Conservation (phyloP, 92 coral and sea anemone species). For the Epizoanthus ramosus region DNA sequence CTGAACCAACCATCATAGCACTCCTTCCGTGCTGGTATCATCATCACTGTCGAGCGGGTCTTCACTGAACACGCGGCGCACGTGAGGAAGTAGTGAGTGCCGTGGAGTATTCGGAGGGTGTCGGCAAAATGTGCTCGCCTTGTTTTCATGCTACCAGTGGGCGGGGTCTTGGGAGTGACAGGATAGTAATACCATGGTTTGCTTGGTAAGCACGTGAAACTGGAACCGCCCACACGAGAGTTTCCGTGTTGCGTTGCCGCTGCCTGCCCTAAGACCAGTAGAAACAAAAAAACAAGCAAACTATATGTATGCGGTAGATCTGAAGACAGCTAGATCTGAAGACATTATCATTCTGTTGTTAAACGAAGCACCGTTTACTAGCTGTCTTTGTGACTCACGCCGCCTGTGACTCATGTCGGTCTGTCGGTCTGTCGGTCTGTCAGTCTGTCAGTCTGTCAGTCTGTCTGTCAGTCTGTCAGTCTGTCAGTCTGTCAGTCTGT, state of each 20-base stretch:
- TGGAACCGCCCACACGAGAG: slow-evolving; percentile 72
- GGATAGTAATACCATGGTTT: slow-evolving; percentile 86
- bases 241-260: slow-evolving; percentile 72
- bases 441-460: too few species aligned
- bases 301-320: too few species aligned
- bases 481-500: too few species aligned
- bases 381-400: too few species aligned
- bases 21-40: slow-evolving; percentile 88
- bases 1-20: slow-evolving; percentile 85
- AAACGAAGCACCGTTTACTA: too few species aligned
- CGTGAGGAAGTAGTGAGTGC: slow-evolving; percentile 66
- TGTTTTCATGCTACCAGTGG: slow-evolving; percentile 27
- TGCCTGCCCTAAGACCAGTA: slow-evolving; percentile 66
- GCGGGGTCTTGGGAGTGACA: slow-evolving; percentile 54
- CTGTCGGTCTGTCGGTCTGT: too few species aligned
- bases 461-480: too few species aligned
- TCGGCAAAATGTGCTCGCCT: slow-evolving; percentile 44
- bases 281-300: too few species aligned
- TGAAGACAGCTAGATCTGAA: too few species aligned
- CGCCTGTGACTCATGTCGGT: background rate
- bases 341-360: too few species aligned
- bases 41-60: slow-evolving; percentile 68
- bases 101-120: slow-evolving; percentile 42
- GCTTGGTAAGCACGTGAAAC: slow-evolving; percentile 73
- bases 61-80: slow-evolving; percentile 75